phyloP scores from a whole-genome alignment of 2,888 invertebrate genomes.

The Synergus umbraculus region DNA sequence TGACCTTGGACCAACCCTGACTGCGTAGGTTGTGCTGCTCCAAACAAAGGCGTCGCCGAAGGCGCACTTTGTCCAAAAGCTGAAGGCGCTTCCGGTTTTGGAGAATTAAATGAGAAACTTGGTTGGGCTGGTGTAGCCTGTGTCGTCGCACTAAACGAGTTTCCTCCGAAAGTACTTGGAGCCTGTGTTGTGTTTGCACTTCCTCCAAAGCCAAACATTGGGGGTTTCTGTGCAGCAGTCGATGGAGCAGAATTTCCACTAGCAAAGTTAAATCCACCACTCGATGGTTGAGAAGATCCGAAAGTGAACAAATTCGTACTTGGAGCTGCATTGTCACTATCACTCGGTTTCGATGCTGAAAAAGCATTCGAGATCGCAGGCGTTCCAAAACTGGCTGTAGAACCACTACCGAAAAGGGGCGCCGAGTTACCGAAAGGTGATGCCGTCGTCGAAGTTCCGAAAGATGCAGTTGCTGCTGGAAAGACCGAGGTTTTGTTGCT shows the following conservation, averaged over 20 bases:
- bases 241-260: slow-evolving; percentile 54
- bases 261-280: slow-evolving; percentile 63
- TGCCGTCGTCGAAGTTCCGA: slow-evolving; percentile 48
- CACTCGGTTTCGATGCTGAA: slow-evolving; percentile 56
- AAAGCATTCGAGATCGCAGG: slow-evolving; percentile 60
- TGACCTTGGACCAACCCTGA: slow-evolving; percentile 2
- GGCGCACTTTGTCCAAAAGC: slow-evolving; percentile 64
- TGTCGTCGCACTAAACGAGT: slow-evolving; percentile 60
- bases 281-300: slow-evolving; percentile 58
- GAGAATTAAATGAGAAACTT: slow-evolving; percentile 67
- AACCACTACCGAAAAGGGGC: slow-evolving; percentile 59
- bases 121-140: slow-evolving; percentile 51
- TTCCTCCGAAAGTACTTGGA: slow-evolving; percentile 62
- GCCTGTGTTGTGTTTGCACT: slow-evolving; percentile 47
- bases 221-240: slow-evolving; percentile 49
- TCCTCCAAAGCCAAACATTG: slow-evolving; percentile 66
- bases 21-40: slow-evolving; percentile 53
- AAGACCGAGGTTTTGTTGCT: slow-evolving; percentile 56
- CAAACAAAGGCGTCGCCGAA: slow-evolving; percentile 64
- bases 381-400: slow-evolving; percentile 54
- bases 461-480: slow-evolving; percentile 54
- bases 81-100: slow-evolving; percentile 61
- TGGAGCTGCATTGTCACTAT: slow-evolving; percentile 50
- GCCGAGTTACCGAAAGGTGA: slow-evolving; percentile 49
- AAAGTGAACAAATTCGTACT: slow-evolving; percentile 65